Percentiles rank a stretch among this genome's conserved stretches.
phyloP scores from a whole-genome alignment of 2,797 vertebrate species.

The Catostomus latipinnis region DNA sequence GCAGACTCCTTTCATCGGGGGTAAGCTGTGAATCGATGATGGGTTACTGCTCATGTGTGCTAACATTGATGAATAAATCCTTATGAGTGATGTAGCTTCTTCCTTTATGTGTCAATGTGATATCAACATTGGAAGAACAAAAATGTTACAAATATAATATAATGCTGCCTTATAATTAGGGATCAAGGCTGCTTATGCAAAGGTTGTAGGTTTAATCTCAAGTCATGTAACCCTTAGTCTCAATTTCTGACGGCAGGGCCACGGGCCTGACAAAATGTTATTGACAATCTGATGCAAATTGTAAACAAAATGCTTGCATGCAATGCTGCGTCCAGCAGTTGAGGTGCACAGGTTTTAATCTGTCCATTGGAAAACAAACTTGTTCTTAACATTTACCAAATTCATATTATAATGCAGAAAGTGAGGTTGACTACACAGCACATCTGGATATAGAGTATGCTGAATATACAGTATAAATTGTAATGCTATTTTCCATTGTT shows the following conservation, averaged over 20 bases:
- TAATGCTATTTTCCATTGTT: too few relatives aligned
- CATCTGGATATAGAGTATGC: too few relatives aligned
- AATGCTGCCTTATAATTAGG: background rate
- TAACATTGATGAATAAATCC: background rate
- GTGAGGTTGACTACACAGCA: too few relatives aligned
- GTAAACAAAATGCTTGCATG: background rate
- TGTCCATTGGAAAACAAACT: too few relatives aligned
- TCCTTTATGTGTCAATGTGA: background rate
- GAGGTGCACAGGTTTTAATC: too few relatives aligned
- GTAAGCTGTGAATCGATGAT: background rate
- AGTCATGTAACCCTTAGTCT: background rate
- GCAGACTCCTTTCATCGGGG: background rate
- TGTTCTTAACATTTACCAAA: too few relatives aligned
- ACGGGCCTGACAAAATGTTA: background rate
- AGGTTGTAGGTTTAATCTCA: background rate
- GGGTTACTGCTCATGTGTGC: constrained; percentile 21
- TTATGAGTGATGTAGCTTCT: background rate
- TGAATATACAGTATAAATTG: too few relatives aligned
- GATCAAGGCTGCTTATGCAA: background rate
- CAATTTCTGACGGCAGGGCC: background rate
- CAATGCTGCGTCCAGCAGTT: too few relatives aligned
- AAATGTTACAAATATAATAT: background rate
- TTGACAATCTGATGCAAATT: background rate
- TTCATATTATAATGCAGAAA: too few relatives aligned
- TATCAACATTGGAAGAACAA: background rate